Evolutionary conservation across 2,888 invertebrate genomes (phyloP).

Genomic region (Lampropteryx suffumata): DNA sequence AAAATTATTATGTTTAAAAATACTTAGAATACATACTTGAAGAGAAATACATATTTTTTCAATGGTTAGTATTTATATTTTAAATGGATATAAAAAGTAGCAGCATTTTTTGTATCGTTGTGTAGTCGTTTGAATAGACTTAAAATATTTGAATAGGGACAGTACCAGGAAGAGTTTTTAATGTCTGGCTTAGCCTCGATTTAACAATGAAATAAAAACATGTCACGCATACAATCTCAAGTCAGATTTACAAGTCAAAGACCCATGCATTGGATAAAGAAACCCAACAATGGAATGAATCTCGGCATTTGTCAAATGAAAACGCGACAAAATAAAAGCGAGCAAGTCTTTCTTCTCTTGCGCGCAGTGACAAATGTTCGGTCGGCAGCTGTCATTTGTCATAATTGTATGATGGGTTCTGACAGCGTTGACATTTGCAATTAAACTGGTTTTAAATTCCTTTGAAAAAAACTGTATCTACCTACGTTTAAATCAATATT

Average conservation of each 20-base stretch:
- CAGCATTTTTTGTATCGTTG: too few relatives aligned
- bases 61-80: too few relatives aligned
- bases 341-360: slow-evolving; percentile 41
- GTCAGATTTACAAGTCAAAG: slow-evolving; percentile 39
- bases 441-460: background rate
- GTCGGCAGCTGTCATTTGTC: slow-evolving; percentile 54
- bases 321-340: slow-evolving; percentile 52
- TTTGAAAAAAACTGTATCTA: too few relatives aligned
- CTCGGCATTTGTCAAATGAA: slow-evolving; percentile 56
- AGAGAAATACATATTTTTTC: too few relatives aligned
- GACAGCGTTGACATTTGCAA: slow-evolving; percentile 31
- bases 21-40: too few relatives aligned
- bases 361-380: slow-evolving; percentile 56
- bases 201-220: slow-evolving; percentile 33
- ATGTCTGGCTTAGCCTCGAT: slow-evolving; percentile 18
- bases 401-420: slow-evolving; percentile 31
- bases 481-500: too few relatives aligned
- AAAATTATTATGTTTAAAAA: too few relatives aligned
- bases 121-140: background rate
- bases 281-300: slow-evolving; percentile 54
- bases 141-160: slow-evolving; percentile 19
- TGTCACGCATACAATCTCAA: slow-evolving; percentile 31
- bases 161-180: slow-evolving; percentile 18
- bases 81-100: too few relatives aligned
- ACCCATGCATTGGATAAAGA: slow-evolving; percentile 38